Evolutionary conservation across 2,797 vertebrate species (phyloP).

Genomic region (Thunnus albacares): DNA sequence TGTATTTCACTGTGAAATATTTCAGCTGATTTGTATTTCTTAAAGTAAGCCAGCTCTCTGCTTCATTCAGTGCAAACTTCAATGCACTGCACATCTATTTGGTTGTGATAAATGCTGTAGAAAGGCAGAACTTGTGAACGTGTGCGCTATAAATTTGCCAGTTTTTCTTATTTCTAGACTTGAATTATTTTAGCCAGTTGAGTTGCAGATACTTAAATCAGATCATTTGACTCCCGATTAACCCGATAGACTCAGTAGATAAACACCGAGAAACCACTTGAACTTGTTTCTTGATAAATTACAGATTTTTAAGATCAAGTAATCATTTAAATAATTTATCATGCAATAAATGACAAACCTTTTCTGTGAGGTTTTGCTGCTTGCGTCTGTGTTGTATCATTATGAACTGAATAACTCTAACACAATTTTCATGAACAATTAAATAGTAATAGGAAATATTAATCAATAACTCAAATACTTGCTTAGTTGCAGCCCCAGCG

Average conservation of each 20-base stretch:
- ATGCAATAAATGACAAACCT: too few relatives aligned
- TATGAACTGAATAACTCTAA: not conserved
- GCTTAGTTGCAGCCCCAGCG: not conserved
- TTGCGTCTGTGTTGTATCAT: not conserved
- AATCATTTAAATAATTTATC: not conserved
- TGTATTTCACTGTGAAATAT: not conserved
- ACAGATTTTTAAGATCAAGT: not conserved
- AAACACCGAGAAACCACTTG: too few relatives aligned
- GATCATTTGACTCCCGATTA: not conserved
- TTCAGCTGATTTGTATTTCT: not conserved
- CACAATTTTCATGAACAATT: not conserved
- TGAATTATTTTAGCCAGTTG: not conserved
- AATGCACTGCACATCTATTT: not conserved
- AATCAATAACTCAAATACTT: not conserved
- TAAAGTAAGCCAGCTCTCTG: not conserved
- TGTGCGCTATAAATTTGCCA: not conserved
- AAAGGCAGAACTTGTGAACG: not conserved
- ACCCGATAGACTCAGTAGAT: too few relatives aligned
- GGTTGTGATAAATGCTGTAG: too few relatives aligned
- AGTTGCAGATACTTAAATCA: not conserved
- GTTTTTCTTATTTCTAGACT: not conserved
- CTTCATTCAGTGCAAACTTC: not conserved
- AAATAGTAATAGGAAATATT: not conserved
- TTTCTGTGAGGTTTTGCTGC: not conserved
- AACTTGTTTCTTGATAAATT: not conserved